Percentiles rank a stretch among this genome's conserved stretches.
Conservation (phyloP, 2,888 invertebrate genomes). For the Heteropelma amictum region DNA sequence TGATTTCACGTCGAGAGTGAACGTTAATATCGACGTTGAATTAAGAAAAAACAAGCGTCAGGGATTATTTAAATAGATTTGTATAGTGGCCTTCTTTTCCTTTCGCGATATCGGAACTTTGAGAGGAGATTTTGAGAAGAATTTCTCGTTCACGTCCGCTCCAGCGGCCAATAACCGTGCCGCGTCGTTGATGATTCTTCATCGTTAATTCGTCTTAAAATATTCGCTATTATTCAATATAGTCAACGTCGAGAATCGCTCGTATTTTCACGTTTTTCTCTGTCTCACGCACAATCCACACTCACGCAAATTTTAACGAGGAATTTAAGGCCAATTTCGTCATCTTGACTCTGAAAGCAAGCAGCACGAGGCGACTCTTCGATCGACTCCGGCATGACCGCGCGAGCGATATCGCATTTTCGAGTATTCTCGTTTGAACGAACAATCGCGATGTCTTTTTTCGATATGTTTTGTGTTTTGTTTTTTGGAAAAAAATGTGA, state of each 20-base stretch:
- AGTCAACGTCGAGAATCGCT: constrained; percentile 22
- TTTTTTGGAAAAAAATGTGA: too few relatives aligned
- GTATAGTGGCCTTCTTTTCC: too few relatives aligned
- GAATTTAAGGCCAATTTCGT: constrained; percentile 7
- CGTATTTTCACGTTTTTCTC: constrained; percentile 1
- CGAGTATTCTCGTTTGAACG: too few relatives aligned
- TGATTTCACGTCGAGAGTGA: neutral
- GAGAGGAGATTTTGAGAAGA: too few relatives aligned
- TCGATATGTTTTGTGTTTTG: too few relatives aligned
- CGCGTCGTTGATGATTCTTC: constrained; percentile 41
- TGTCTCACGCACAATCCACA: neutral
- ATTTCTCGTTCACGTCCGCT: constrained; percentile 11
- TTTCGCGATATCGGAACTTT: too few relatives aligned
- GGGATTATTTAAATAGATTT: too few relatives aligned
- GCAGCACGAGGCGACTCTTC: too few relatives aligned
- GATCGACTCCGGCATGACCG: too few relatives aligned
- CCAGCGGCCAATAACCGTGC: constrained; percentile 15
- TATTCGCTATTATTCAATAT: constrained; percentile 31
- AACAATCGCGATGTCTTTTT: too few relatives aligned
- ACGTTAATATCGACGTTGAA: neutral
- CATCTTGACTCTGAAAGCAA: neutral
- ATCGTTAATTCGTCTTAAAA: constrained; percentile 54
- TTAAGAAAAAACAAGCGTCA: neutral
- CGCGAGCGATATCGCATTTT: neutral
- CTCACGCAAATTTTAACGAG: neutral